Conservation (phyloP, 2,797 vertebrate genomes). For the Antrozous pallidus region DNA sequence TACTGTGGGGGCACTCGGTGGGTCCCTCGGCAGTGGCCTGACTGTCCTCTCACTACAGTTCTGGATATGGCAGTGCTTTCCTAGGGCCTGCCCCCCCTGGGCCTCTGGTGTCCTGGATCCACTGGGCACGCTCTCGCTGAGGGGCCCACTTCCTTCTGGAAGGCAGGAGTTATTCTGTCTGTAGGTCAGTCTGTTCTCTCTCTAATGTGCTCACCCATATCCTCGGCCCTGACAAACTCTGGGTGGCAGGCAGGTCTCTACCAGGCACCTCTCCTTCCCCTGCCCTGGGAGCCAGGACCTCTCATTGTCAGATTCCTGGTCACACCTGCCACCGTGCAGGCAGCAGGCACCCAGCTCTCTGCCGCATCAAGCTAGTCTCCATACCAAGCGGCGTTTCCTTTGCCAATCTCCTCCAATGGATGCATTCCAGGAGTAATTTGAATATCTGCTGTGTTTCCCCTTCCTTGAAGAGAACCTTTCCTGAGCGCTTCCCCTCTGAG, state of each 20-base stretch:
- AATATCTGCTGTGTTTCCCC: background rate
- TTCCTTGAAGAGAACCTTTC: background rate
- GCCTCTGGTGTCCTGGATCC: background rate
- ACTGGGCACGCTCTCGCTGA: background rate
- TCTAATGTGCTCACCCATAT: background rate
- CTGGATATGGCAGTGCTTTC: background rate
- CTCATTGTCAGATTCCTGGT: accelerated
- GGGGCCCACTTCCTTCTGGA: background rate
- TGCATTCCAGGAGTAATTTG: background rate
- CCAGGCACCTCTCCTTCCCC: background rate
- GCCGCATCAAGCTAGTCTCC: too few relatives aligned
- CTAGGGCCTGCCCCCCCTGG: accelerated
- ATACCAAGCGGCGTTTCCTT: background rate
- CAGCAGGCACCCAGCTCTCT: background rate
- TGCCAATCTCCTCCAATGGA: background rate
- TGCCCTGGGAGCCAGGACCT: background rate
- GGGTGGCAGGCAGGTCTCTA: too few relatives aligned
- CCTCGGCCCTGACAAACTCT: background rate
- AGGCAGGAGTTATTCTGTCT: background rate
- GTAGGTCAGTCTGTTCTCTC: background rate
- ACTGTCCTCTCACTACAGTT: accelerated
- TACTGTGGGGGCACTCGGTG: background rate
- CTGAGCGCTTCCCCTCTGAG: background rate
- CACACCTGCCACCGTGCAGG: background rate
- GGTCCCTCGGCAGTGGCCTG: background rate